These are phyloP conservation scores for Oedothorax gibbosus DNA, from an alignment of 1,140 invertebrate genomes.

Conservation along the genomic window DNA sequence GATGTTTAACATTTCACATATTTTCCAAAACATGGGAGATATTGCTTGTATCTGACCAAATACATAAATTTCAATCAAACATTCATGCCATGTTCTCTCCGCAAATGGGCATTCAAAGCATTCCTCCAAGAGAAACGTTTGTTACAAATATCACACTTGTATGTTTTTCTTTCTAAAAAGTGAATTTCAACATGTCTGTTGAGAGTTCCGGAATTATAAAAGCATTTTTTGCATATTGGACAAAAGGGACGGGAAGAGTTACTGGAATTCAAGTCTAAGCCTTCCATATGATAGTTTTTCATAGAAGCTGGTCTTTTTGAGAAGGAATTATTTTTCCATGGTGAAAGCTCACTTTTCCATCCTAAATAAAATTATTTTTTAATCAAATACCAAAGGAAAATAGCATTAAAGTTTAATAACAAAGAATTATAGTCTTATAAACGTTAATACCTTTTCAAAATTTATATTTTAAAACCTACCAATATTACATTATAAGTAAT, in stretches of 20 bases:
- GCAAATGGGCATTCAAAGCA: conserved; percentile 59
- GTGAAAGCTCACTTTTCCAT: conserved; percentile 23
- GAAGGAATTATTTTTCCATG: conserved; percentile 32
- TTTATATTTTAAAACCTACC: no score
- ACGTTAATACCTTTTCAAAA: no score
- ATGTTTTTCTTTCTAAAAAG: conserved; percentile 51
- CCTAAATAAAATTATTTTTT: conserved; percentile 39
- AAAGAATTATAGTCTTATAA: no score
- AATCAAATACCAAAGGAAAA: conserved; percentile 12
- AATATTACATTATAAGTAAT: no score
- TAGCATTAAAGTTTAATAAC: no score
- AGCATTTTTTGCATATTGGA: conserved; percentile 62
- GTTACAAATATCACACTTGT: conserved; percentile 58
- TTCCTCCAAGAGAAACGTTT: conserved; percentile 58
- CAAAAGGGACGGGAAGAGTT: conserved; percentile 55
- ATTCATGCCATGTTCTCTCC: conserved; percentile 37
- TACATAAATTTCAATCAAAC: conserved; percentile 36
- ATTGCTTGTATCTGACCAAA: background rate
- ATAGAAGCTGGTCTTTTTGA: conserved; percentile 10
- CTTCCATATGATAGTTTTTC: background rate
- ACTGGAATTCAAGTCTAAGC: conserved; percentile 14
- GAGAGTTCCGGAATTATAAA: conserved; percentile 63
- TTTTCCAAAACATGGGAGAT: background rate
- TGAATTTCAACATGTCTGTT: conserved; percentile 62
- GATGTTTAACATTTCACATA: no score